Evolutionary conservation across 2,888 invertebrate genomes (phyloP).

Genomic region (Hetaerina titia): DNA sequence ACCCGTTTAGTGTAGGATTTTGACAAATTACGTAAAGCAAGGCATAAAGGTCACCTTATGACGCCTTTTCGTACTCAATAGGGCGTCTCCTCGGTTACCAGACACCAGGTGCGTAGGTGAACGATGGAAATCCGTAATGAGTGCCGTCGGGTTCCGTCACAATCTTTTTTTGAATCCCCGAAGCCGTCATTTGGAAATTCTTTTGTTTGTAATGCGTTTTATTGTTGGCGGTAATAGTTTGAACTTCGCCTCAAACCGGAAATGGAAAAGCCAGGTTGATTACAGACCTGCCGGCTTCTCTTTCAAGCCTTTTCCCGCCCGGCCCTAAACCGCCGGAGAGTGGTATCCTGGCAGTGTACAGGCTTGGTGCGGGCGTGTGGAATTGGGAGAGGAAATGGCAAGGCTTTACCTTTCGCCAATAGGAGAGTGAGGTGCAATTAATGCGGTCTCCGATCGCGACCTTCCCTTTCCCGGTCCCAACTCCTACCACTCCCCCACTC

Average conservation of each 20-base stretch:
- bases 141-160: neutral
- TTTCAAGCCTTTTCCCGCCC: neutral
- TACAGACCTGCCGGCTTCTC: neutral
- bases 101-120: neutral
- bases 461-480: neutral
- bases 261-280: constrained; percentile 47
- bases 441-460: constrained; percentile 44
- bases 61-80: too few species aligned
- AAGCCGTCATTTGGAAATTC: neutral
- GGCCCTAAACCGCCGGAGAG: neutral
- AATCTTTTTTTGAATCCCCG: neutral
- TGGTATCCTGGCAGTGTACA: neutral
- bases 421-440: constrained; percentile 55
- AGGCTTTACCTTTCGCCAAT: constrained; percentile 54
- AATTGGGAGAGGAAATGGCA: neutral
- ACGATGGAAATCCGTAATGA: constrained; percentile 3
- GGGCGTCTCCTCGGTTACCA: neutral
- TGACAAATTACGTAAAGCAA: too few species aligned
- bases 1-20: too few species aligned
- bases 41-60: too few species aligned
- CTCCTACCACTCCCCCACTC: neutral
- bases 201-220: constrained; percentile 45
- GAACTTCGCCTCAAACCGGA: constrained; percentile 28
- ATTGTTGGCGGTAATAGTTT: constrained; percentile 47
- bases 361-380: neutral